A percentile compares a stretch with the other conserved stretches of the same genome.
Evolutionary conservation across 1,140 invertebrate genomes (phyloP).

Genomic region (Eubasilissa regina): DNA sequence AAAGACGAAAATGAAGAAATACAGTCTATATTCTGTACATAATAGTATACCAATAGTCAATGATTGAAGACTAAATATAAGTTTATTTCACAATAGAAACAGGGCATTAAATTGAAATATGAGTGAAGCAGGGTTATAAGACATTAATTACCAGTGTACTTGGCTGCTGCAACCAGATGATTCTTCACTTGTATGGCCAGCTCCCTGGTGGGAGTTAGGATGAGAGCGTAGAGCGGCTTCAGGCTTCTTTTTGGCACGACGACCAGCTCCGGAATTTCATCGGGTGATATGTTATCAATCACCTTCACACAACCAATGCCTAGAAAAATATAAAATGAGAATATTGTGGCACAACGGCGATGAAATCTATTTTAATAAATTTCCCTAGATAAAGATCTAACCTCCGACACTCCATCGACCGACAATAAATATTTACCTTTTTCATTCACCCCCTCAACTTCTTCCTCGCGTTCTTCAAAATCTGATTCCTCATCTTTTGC

Average conservation of each 20-base stretch:
- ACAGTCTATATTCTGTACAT: too few relatives aligned
- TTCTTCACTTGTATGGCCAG: conserved; percentile 94
- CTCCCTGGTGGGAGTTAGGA: conserved; percentile 96
- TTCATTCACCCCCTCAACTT: conserved; percentile 47
- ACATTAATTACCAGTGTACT: too few relatives aligned
- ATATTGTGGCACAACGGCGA: too few relatives aligned
- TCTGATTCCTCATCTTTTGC: conserved; percentile 48
- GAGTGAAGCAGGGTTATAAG: too few relatives aligned
- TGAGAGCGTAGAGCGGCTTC: conserved; percentile 83
- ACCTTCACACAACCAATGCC: conserved; percentile 77
- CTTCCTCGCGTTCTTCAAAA: conserved; percentile 57
- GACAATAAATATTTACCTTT: conserved; percentile 42
- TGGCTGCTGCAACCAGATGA: conserved; percentile 86
- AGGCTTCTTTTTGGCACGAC: conserved; percentile 61
- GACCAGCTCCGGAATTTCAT: conserved; percentile 58
- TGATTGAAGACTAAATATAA: too few relatives aligned
- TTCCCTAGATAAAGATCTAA: too few relatives aligned
- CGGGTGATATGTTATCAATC: conserved; percentile 74
- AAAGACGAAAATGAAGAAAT: too few relatives aligned
- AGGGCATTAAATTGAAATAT: too few relatives aligned
- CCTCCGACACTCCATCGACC: too few relatives aligned
- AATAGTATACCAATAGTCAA: too few relatives aligned
- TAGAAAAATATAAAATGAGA: conserved; percentile 50
- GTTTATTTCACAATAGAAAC: too few relatives aligned
- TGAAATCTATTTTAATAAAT: too few relatives aligned